Evolutionary conservation across 1,140 invertebrate species (phyloP).

Genomic region (Branchinecta lindahli): DNA sequence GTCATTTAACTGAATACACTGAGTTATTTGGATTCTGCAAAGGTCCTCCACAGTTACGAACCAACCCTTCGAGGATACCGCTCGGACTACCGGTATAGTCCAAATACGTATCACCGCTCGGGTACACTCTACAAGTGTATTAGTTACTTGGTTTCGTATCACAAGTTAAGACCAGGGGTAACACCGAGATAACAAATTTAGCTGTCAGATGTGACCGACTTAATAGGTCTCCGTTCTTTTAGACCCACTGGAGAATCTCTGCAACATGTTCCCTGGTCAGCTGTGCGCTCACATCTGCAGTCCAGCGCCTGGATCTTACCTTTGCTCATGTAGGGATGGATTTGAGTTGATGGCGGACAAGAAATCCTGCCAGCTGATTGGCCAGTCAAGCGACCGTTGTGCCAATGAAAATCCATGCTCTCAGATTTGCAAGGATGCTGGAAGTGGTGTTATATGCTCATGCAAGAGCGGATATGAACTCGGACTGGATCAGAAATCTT

Average conservation of each 20-base stretch:
- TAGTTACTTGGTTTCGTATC: too few species aligned
- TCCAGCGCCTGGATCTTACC: slow-evolving; percentile 46
- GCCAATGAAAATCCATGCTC: slow-evolving; percentile 45
- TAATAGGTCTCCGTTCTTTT: background rate
- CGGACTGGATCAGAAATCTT: slow-evolving; percentile 34
- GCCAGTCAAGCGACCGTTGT: slow-evolving; percentile 31
- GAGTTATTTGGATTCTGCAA: too few species aligned
- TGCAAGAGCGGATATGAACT: slow-evolving; percentile 40
- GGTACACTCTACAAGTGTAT: too few species aligned
- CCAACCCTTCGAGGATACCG: too few species aligned
- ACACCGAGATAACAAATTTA: too few species aligned
- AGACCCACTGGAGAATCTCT: slow-evolving; percentile 38
- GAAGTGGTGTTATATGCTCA: slow-evolving; percentile 41
- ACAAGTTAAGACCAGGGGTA: too few species aligned
- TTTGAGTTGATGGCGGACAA: slow-evolving; percentile 48
- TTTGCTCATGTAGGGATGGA: slow-evolving; percentile 53
- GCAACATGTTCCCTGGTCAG: slow-evolving; percentile 44
- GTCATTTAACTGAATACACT: too few species aligned
- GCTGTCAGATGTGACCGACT: too few species aligned
- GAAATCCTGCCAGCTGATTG: slow-evolving; percentile 41
- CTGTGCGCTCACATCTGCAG: slow-evolving; percentile 57
- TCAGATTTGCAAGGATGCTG: slow-evolving; percentile 46
- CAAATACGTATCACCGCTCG: too few species aligned
- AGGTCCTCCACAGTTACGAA: too few species aligned
- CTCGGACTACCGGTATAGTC: too few species aligned